Conservation (phyloP, 2,888 invertebrate species). For the Drosophila nigritarsus region DNA sequence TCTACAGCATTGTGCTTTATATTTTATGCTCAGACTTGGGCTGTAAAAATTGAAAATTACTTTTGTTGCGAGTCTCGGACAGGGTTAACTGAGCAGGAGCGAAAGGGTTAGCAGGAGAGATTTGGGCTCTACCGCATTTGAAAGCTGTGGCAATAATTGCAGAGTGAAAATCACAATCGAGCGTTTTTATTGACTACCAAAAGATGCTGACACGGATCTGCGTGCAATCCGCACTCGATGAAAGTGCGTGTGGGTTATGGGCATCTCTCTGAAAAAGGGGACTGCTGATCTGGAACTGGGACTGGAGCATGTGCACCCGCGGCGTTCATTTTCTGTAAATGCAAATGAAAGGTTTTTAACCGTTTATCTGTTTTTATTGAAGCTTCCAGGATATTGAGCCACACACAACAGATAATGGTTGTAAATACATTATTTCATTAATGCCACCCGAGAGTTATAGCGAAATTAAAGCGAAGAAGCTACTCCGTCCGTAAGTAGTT, state of each 20-base stretch:
- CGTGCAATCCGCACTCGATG: slow-evolving; percentile 50
- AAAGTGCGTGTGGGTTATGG: slow-evolving; percentile 73
- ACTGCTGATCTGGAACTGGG: slow-evolving; percentile 11
- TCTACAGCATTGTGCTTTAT: slow-evolving; percentile 47
- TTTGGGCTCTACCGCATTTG: slow-evolving; percentile 68
- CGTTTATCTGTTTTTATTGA: slow-evolving; percentile 27
- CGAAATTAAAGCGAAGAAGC: background rate
- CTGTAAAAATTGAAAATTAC: slow-evolving; percentile 79
- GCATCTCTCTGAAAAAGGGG: slow-evolving; percentile 11
- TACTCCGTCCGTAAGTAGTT: background rate
- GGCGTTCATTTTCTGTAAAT: slow-evolving; percentile 50
- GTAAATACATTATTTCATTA: slow-evolving; percentile 56
- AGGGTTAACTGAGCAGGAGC: background rate
- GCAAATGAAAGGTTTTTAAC: slow-evolving; percentile 66
- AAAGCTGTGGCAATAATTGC: slow-evolving; percentile 77
- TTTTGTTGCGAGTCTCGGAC: slow-evolving; percentile 33
- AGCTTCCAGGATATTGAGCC: slow-evolving; percentile 34
- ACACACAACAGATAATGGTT: slow-evolving; percentile 45
- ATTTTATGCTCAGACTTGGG: slow-evolving; percentile 65
- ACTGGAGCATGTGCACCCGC: slow-evolving; percentile 59
- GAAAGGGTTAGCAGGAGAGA: slow-evolving; percentile 9
- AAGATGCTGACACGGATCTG: slow-evolving; percentile 55
- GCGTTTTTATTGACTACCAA: slow-evolving; percentile 63
- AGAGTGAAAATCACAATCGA: slow-evolving; percentile 77
- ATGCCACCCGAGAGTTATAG: slow-evolving; percentile 50